Percentiles rank a stretch among this genome's conserved stretches.
Evolutionary conservation across 2,113 vertebrate species (phyloP).

Genomic region (human (Homo sapiens)): DNA sequence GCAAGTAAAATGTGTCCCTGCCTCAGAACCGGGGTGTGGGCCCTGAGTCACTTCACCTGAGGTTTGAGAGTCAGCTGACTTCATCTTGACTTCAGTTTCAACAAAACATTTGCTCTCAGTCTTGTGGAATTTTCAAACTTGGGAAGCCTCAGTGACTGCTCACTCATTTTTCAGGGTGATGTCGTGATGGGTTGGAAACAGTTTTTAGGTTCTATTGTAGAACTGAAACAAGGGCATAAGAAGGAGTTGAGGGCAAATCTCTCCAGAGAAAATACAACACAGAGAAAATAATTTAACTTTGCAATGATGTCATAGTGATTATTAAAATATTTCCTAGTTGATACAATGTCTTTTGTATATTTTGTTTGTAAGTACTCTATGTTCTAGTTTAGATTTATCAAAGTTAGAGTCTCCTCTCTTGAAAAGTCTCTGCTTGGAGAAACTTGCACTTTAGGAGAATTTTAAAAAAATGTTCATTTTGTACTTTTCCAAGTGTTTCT

Average conservation of each 20-base stretch:
- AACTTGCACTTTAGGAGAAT: slow-evolving; percentile 75
- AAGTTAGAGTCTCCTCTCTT: slow-evolving; percentile 74
- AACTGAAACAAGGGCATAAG: slow-evolving; percentile 3
- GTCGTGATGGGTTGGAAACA: not conserved
- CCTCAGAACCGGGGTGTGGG: not conserved
- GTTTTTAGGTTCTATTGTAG: not conserved
- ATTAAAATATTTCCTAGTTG: slow-evolving; percentile 4
- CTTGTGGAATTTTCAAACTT: not conserved
- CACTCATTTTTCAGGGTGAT: not conserved
- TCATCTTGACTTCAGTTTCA: not conserved
- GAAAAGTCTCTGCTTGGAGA: slow-evolving; percentile 70
- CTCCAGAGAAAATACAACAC: slow-evolving; percentile 34
- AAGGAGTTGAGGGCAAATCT: not conserved
- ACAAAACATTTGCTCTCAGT: not conserved
- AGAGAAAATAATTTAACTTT: slow-evolving; percentile 23
- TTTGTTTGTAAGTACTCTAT: slow-evolving; percentile 26
- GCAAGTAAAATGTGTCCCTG: not conserved
- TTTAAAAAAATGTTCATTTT: slow-evolving; percentile 74
- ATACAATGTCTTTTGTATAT: not conserved
- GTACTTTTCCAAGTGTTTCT: slow-evolving; percentile 76
- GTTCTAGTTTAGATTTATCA: slow-evolving; percentile 75
- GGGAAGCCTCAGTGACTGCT: not conserved
- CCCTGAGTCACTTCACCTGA: not conserved
- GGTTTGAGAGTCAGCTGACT: not conserved
- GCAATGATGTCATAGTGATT: slow-evolving; percentile 35